Conservation (phyloP, 2,113 vertebrate species). For the Syngnathus floridae region DNA sequence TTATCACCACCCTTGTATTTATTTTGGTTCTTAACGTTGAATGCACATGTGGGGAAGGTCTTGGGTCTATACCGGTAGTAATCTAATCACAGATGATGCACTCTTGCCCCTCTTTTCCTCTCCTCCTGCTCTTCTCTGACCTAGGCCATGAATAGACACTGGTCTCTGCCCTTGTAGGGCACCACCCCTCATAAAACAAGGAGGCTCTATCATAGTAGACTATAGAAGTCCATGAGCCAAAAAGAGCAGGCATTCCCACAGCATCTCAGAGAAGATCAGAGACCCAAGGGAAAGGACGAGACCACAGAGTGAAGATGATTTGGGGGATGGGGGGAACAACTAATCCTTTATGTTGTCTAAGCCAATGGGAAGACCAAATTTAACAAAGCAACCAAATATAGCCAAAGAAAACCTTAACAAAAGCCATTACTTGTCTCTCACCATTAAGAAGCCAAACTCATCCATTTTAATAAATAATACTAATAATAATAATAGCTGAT, state of each 20-base stretch:
- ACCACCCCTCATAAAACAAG: slow-evolving; percentile 41
- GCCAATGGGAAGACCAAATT: slow-evolving; percentile 34
- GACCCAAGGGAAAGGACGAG: slow-evolving; percentile 41
- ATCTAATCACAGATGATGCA: slow-evolving; percentile 63
- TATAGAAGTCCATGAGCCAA: slow-evolving; percentile 23
- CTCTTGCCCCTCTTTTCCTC: slow-evolving; percentile 42
- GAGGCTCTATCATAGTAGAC: slow-evolving; percentile 25
- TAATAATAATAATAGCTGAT: not conserved
- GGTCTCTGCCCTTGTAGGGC: slow-evolving; percentile 29
- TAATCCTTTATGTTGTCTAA: slow-evolving; percentile 50
- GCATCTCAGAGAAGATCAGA: slow-evolving; percentile 30
- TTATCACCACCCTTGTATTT: slow-evolving; percentile 65
- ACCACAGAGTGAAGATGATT: slow-evolving; percentile 21
- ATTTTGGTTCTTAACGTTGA: slow-evolving; percentile 73
- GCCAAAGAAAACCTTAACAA: slow-evolving; percentile 9
- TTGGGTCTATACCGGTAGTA: slow-evolving; percentile 57
- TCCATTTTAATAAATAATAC: not conserved
- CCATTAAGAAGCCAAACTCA: slow-evolving; percentile 18
- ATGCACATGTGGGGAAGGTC: slow-evolving; percentile 58
- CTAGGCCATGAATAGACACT: slow-evolving; percentile 33
- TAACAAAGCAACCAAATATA: slow-evolving; percentile 47
- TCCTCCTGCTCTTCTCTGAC: slow-evolving; percentile 38
- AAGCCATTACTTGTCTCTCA: too few species aligned
- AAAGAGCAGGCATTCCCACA: slow-evolving; percentile 49
- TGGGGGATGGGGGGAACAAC: slow-evolving; percentile 25